A percentile compares a stretch with the other conserved stretches of the same genome.
Conservation (phyloP, 2,113 vertebrate genomes). For the Siniperca knerii region DNA sequence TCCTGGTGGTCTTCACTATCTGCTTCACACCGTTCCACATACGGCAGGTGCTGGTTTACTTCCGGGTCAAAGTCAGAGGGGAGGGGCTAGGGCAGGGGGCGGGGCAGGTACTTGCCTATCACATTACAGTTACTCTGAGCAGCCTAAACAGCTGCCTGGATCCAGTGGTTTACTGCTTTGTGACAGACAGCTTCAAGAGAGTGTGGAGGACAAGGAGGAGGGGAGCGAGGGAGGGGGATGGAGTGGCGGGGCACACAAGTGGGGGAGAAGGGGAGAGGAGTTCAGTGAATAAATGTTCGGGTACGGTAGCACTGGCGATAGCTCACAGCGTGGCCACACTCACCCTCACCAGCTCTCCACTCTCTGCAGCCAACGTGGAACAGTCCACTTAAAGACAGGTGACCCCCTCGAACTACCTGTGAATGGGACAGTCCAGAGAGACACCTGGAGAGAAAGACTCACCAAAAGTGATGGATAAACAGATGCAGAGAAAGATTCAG, state of each 20-base stretch:
- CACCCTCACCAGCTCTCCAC: slow-evolving; percentile 54
- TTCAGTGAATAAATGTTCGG: slow-evolving; percentile 72
- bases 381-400: slow-evolving; percentile 14
- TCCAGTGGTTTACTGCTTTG: slow-evolving; percentile 97
- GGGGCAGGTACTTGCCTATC: slow-evolving; percentile 88
- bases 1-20: slow-evolving; percentile 93
- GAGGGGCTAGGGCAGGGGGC: slow-evolving; percentile 68
- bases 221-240: slow-evolving; percentile 43
- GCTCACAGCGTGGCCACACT: slow-evolving; percentile 74
- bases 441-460: neutral
- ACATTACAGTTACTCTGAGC: slow-evolving; percentile 93
- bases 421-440: slow-evolving; percentile 19
- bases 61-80: slow-evolving; percentile 80
- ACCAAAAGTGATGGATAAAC: neutral
- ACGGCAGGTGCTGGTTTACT: slow-evolving; percentile 88
- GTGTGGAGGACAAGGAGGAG: slow-evolving; percentile 67
- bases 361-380: slow-evolving; percentile 30
- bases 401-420: neutral
- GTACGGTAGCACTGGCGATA: slow-evolving; percentile 59
- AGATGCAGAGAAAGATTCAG: neutral
- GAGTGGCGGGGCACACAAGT: slow-evolving; percentile 71
- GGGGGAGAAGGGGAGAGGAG: slow-evolving; percentile 71
- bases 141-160: slow-evolving; percentile 98
- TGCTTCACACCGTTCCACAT: slow-evolving; percentile 96
- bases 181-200: slow-evolving; percentile 94